Evolutionary conservation across 2,113 vertebrate genomes (phyloP).

Genomic region (Microcebus murinus): DNA sequence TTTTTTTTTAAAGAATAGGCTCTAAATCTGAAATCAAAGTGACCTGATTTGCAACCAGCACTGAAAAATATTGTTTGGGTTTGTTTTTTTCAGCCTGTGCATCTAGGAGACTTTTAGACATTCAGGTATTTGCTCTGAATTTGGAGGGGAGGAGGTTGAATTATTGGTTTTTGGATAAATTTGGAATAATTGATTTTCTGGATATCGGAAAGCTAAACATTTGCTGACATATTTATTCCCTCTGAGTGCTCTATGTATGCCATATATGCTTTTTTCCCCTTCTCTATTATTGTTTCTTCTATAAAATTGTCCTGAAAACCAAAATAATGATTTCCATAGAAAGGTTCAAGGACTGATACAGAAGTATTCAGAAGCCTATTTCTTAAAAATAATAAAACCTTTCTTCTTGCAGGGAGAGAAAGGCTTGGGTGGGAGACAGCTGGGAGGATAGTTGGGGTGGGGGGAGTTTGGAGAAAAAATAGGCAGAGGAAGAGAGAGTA

Average conservation of each 20-base stretch:
- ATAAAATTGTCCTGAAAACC: not conserved
- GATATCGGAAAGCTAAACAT: not conserved
- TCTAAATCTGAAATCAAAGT: slow-evolving; percentile 25
- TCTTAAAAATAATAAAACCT: not conserved
- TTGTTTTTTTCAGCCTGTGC: not conserved
- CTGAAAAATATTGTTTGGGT: not conserved
- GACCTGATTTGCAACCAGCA: not conserved
- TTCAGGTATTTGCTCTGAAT: not conserved
- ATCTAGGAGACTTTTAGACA: not conserved
- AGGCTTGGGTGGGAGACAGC: not conserved
- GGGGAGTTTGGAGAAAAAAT: not conserved
- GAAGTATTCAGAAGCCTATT: not conserved
- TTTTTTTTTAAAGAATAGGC: slow-evolving; percentile 15
- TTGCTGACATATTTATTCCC: not conserved
- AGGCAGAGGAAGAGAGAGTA: not conserved
- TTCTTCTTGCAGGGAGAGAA: not conserved
- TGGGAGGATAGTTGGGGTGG: not conserved
- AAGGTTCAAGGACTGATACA: not conserved
- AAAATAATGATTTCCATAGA: not conserved
- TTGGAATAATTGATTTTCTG: not conserved
- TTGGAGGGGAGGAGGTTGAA: not conserved
- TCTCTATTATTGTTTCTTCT: not conserved
- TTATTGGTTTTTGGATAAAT: slow-evolving; percentile 20
- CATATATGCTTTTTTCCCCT: not conserved
- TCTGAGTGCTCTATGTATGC: not conserved